Conservation (phyloP, 2,113 vertebrate species). For the Forbesichthys papilliferus region DNA sequence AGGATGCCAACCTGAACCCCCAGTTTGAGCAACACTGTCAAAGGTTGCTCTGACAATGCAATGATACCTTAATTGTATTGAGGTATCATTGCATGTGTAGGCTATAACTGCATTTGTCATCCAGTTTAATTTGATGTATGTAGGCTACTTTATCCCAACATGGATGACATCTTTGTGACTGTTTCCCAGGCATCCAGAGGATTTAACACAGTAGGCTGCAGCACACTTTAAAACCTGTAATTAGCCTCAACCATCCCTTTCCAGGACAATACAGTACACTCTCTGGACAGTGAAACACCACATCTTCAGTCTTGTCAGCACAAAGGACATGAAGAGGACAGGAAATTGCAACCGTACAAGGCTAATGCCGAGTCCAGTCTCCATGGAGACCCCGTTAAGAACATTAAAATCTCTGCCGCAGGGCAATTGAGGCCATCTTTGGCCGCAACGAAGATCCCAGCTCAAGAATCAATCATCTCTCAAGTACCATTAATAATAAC, state of each 20-base stretch:
- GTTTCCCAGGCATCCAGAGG: no score
- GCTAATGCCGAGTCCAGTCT: conserved; percentile 23
- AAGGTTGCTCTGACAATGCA: no score
- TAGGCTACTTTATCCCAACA: no score
- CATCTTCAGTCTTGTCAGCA: conserved; percentile 41
- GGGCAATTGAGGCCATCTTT: conserved; percentile 25
- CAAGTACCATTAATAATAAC: conserved; percentile 75
- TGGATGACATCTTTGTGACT: no score
- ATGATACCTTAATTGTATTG: no score
- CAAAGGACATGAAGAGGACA: conserved; percentile 57
- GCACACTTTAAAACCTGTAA: background rate
- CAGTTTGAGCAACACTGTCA: no score
- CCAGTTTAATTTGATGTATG: no score
- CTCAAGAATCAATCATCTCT: conserved; percentile 54
- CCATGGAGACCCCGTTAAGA: conserved; percentile 37
- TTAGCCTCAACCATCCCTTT: conserved; percentile 11
- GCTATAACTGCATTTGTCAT: no score
- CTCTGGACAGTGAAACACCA: conserved; percentile 46
- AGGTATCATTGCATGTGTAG: no score
- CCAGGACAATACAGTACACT: conserved; percentile 68
- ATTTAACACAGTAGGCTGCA: no score
- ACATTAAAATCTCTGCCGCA: conserved; percentile 30
- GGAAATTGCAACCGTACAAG: conserved; percentile 55
- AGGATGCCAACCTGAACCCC: no score
- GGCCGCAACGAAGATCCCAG: conserved; percentile 22